Evolutionary conservation across 2,888 invertebrate species (phyloP), one percentile per base, ranked within the genome.

Genomic region (Athalia rosae): DNA sequence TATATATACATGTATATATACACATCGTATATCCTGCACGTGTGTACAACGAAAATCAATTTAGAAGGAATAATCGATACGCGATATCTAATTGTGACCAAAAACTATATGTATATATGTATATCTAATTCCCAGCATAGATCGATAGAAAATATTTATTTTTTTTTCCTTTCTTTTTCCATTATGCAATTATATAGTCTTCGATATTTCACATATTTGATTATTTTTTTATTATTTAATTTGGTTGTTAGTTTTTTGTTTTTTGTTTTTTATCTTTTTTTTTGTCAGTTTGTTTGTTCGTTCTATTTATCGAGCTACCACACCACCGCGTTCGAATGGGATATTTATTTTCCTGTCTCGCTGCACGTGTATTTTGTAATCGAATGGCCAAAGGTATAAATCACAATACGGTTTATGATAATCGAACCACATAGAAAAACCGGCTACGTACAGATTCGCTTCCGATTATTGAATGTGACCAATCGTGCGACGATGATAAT

Each of bases 351-450:
- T 11, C 74, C 61, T 48, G 74, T 74, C 74, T 61, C 74, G 58
- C 61, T 8, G 11, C 4, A 53, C 8, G 48, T 15, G 74, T 28
- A 48, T n/a, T 74, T 74, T 62, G 61, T 61, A 74, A 74, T 61
- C 62, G 59, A 71, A 61, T 11, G 59, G 15, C 50, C 61, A 50
- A 45, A 61, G 61, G 50, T 74, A 74, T 74, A 74, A 74, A 74
- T 74, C 61, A 28, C 28, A 74, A 74, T n/a, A n/a, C 62, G 61
- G 48, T 50, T 62, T 62, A 74, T 62, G 74, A 74, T 74, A 74
- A 74, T 61, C 74, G 62, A 41, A 48, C 48, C 74, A 74, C 74
- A 74, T 48, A 74, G 8, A 61, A 61, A n/a, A 61, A 48, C 48
- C 48, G 28, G 28, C 28, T 28, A 28, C 28, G 28, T 28, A 28